Evolutionary conservation across 2,113 vertebrate genomes (phyloP).

Genomic region (Protobothrops mucrosquamatus): DNA sequence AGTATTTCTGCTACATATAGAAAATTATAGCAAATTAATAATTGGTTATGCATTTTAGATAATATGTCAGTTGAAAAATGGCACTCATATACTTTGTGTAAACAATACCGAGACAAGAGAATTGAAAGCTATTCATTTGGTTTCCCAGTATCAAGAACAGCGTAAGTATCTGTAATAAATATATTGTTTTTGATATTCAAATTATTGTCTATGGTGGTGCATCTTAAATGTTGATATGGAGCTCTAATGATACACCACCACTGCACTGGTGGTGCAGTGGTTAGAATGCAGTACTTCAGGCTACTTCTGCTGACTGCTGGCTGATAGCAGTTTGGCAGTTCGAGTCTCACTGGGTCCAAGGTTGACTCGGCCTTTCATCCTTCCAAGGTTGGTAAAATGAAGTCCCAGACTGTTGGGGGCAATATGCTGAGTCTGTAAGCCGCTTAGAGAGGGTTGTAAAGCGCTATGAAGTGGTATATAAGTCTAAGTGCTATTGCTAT

Average conservation of each 20-base stretch:
- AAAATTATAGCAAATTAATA: not conserved
- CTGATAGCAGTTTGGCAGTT: too few relatives aligned
- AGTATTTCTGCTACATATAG: not conserved
- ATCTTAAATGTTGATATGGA: not conserved
- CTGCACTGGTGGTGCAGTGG: too few relatives aligned
- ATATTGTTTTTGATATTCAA: not conserved
- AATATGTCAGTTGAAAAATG: constrained; percentile 54
- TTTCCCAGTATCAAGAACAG: constrained; percentile 48
- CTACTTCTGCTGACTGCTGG: too few relatives aligned
- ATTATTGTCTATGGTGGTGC: not conserved
- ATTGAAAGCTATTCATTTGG: constrained; percentile 43
- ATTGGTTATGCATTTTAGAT: constrained; percentile 42
- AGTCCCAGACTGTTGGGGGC: too few relatives aligned
- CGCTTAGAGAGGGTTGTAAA: too few relatives aligned
- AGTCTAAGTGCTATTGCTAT: too few relatives aligned
- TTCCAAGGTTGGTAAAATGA: too few relatives aligned
- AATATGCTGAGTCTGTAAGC: too few relatives aligned
- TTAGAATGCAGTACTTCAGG: too few relatives aligned
- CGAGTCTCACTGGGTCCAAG: too few relatives aligned
- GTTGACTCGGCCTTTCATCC: too few relatives aligned
- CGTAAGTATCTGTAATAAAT: constrained; percentile 52
- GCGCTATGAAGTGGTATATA: too few relatives aligned
- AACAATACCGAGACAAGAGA: constrained; percentile 47
- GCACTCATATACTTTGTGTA: constrained; percentile 50
- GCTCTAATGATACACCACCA: not conserved